These are phyloP conservation scores for Myzus persicae DNA, from an alignment of 1,140 invertebrate genomes.

Conservation along the genomic window DNA sequence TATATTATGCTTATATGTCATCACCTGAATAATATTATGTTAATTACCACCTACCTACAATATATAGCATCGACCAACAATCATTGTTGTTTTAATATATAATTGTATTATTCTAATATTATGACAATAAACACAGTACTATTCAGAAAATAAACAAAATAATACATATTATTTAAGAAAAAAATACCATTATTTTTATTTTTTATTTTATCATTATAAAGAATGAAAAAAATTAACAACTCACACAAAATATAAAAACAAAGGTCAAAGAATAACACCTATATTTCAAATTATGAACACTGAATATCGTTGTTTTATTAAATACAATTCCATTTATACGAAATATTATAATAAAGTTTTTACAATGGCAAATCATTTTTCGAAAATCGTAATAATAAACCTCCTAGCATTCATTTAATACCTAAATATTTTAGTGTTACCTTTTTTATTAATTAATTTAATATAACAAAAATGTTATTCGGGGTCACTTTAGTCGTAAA, in stretches of 20 bases:
- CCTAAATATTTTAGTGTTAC: background rate
- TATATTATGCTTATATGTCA: background rate
- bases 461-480: background rate
- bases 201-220: background rate
- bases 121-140: background rate
- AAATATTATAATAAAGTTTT: background rate
- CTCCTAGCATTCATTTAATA: background rate
- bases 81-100: background rate
- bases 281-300: background rate
- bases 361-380: background rate
- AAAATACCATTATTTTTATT: background rate
- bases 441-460: conserved; percentile 13
- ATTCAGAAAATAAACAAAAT: background rate
- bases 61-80: background rate
- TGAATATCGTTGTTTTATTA: background rate
- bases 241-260: background rate
- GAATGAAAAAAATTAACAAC: background rate
- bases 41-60: background rate
- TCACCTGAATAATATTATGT: background rate
- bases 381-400: background rate
- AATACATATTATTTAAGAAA: background rate
- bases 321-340: background rate
- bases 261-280: background rate
- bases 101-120: background rate
- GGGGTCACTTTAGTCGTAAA: background rate